Conservation (phyloP, 1,140 invertebrate species). For the Bombus sibiricus region DNA sequence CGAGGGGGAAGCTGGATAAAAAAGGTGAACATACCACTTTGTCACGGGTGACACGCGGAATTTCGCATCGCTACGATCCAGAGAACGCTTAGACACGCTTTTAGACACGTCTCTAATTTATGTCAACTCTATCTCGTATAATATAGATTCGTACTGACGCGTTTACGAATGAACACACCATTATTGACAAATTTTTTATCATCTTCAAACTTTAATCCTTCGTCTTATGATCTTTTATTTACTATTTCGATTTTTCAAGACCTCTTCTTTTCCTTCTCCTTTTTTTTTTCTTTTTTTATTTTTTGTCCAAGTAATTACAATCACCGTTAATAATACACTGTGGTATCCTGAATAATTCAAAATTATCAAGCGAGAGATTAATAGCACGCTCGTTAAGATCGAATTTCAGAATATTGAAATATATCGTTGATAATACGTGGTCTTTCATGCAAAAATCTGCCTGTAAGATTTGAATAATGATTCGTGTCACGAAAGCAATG, state of each 20-base stretch:
- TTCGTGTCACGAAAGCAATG: not conserved
- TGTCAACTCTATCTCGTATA: not conserved
- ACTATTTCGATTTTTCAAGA: too few relatives aligned
- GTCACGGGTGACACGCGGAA: conserved; percentile 42
- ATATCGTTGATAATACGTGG: not conserved
- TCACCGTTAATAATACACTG: too few relatives aligned
- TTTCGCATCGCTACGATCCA: conserved; percentile 36
- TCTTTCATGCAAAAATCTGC: not conserved
- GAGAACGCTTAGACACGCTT: not conserved
- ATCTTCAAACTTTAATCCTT: not conserved
- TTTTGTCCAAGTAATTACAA: too few relatives aligned
- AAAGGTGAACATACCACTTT: conserved; percentile 48
- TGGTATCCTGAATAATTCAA: too few relatives aligned
- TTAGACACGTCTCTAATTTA: not conserved
- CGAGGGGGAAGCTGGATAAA: conserved; percentile 22
- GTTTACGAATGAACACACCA: not conserved
- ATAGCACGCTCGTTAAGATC: not conserved
- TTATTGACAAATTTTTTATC: not conserved
- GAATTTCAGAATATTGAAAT: not conserved
- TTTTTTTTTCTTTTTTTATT: too few relatives aligned
- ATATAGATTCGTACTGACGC: not conserved
- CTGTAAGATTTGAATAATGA: not conserved
- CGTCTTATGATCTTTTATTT: not conserved
- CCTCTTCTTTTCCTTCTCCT: too few relatives aligned
- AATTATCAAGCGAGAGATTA: not conserved